Evolutionary conservation across 2,888 invertebrate genomes (phyloP).

Genomic region (Lycocerus yunnanus): DNA sequence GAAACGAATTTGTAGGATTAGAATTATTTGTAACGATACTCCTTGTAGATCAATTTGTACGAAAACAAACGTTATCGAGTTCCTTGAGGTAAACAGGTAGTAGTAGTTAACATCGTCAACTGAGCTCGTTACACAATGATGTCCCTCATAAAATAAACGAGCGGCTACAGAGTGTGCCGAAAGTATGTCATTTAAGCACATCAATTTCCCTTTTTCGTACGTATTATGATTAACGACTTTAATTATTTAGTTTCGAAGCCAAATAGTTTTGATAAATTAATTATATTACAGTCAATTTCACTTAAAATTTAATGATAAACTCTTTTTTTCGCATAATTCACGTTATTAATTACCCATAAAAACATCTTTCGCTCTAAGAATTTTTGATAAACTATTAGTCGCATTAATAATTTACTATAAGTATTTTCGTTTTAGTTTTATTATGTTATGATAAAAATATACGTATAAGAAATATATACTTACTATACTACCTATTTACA

Average conservation of each 20-base stretch:
- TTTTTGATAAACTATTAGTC: neutral
- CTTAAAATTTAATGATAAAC: neutral
- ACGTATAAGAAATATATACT: too few species aligned
- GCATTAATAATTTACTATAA: neutral
- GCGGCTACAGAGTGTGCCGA: constrained; percentile 10
- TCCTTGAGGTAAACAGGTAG: constrained; percentile 19
- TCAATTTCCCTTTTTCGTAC: neutral
- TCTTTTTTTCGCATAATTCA: neutral
- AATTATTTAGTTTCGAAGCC: neutral
- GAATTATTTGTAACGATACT: constrained; percentile 14
- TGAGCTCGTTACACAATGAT: constrained; percentile 16
- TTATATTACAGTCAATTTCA: neutral
- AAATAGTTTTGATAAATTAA: neutral
- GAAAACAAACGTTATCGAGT: constrained; percentile 20
- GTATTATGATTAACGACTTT: neutral
- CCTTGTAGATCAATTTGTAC: constrained; percentile 22
- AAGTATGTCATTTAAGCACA: neutral
- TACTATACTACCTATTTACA: too few species aligned
- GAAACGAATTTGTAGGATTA: constrained; percentile 12
- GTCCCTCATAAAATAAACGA: constrained; percentile 15
- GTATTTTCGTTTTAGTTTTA: neutral
- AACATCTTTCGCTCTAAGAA: neutral
- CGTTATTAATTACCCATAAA: neutral
- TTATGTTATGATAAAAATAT: too few species aligned
- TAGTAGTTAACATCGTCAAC: constrained; percentile 20